Conservation (phyloP, 2,113 vertebrate species). For the Carassius auratus region DNA sequence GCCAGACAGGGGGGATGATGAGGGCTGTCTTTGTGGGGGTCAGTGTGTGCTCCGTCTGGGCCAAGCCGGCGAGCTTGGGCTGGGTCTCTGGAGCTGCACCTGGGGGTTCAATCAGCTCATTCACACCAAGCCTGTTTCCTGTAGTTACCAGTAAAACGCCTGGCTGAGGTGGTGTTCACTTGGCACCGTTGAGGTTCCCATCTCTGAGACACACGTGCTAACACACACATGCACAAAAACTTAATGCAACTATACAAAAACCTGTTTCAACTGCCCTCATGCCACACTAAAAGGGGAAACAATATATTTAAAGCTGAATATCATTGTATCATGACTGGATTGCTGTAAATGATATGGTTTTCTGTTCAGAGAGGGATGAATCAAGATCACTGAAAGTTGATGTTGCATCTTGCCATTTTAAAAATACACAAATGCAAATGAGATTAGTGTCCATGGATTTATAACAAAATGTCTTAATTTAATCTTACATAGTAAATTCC, state of each 20-base stretch:
- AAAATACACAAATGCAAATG: neutral
- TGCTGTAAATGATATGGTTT: neutral
- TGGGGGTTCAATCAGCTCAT: constrained; percentile 76
- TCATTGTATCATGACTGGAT: neutral
- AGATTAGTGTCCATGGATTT: neutral
- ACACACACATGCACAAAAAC: neutral
- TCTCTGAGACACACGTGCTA: neutral
- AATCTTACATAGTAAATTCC: neutral
- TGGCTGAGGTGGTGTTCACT: constrained; percentile 40
- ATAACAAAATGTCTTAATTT: neutral
- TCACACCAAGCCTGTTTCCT: constrained; percentile 74
- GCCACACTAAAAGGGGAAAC: neutral
- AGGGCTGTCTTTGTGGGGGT: constrained; percentile 77
- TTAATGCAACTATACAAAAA: neutral
- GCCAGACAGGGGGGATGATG: constrained; percentile 70
- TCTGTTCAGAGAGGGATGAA: neutral
- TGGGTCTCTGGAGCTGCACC: constrained; percentile 71
- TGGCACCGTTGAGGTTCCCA: neutral
- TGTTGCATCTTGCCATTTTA: neutral
- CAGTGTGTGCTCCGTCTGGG: constrained; percentile 74
- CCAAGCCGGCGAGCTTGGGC: constrained; percentile 67
- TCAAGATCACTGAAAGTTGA: neutral
- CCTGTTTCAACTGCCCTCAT: neutral
- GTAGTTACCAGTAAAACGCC: constrained; percentile 55
- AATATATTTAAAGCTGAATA: neutral